Evolutionary conservation across 1,140 invertebrate species (phyloP).

Genomic region (Colletes gigas): DNA sequence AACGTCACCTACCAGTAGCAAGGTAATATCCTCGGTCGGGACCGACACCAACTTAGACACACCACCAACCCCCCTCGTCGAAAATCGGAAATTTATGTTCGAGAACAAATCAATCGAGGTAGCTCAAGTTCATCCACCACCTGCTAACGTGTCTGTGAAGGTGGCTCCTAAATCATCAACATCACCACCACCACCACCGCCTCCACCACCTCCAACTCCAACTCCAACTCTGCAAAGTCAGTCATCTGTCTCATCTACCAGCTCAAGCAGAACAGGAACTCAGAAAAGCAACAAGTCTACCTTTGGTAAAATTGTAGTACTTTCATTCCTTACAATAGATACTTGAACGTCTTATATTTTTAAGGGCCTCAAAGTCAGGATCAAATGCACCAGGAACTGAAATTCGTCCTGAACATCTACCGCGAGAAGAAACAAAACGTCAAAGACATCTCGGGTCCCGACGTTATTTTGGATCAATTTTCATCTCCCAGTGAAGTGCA

Average conservation of each 20-base stretch:
- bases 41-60: not conserved
- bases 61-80: accelerated
- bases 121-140: constrained; percentile 34
- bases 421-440: constrained; percentile 83
- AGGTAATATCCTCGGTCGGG: not conserved
- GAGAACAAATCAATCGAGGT: constrained; percentile 1
- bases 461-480: constrained; percentile 84
- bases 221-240: constrained; percentile 18
- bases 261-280: constrained; percentile 60
- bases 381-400: constrained; percentile 87
- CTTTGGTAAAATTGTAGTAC: constrained; percentile 35
- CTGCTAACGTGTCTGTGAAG: constrained; percentile 1
- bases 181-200: constrained; percentile 64
- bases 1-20: not conserved
- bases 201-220: constrained; percentile 64
- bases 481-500: constrained; percentile 86
- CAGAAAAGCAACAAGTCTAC: constrained; percentile 58
- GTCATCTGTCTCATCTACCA: constrained; percentile 63
- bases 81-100: not conserved
- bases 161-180: not conserved
- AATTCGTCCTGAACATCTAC: constrained; percentile 83
- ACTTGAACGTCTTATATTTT: not conserved
- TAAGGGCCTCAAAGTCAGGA: constrained; percentile 73
- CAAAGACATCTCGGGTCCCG: constrained; percentile 84
- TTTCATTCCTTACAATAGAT: not conserved